Percentiles rank a stretch among this genome's conserved stretches.
Evolutionary conservation across 2,113 vertebrate species (phyloP).

Genomic region (Larimichthys polyactis): DNA sequence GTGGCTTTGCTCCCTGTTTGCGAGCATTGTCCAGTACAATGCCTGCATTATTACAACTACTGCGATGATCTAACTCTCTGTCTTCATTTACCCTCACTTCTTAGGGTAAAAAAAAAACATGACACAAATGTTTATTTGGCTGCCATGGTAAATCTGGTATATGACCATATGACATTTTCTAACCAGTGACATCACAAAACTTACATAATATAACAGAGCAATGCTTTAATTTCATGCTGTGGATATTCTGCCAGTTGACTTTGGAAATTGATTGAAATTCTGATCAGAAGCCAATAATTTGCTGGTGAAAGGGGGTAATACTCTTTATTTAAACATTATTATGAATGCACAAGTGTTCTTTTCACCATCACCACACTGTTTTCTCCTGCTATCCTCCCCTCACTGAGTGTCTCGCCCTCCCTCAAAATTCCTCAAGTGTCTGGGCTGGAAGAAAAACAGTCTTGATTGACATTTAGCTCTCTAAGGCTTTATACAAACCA

Average conservation of each 20-base stretch:
- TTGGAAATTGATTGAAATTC: constrained; percentile 3
- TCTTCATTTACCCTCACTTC: neutral
- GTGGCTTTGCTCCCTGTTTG: neutral
- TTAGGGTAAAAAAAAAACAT: neutral
- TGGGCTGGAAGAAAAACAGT: constrained; percentile 78
- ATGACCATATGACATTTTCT: neutral
- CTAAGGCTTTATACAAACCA: constrained; percentile 76
- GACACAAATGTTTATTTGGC: constrained; percentile 5
- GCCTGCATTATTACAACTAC: neutral
- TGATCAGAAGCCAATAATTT: neutral
- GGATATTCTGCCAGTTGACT: neutral
- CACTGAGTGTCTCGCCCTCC: constrained; percentile 67
- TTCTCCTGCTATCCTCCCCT: constrained; percentile 58
- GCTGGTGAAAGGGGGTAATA: neutral
- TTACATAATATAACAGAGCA: neutral
- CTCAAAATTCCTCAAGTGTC: constrained; percentile 80
- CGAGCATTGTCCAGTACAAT: neutral
- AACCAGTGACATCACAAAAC: neutral
- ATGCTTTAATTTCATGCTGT: neutral
- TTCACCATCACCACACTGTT: constrained; percentile 41
- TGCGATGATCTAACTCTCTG: neutral
- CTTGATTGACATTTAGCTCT: constrained; percentile 84
- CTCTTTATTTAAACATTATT: constrained; percentile 16
- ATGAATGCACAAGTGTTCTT: constrained; percentile 44
- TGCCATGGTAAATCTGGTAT: neutral